Percentiles rank a stretch among this genome's conserved stretches.
phyloP scores from a whole-genome alignment of 2,888 invertebrate species.

The Caenorhabditis afra region DNA sequence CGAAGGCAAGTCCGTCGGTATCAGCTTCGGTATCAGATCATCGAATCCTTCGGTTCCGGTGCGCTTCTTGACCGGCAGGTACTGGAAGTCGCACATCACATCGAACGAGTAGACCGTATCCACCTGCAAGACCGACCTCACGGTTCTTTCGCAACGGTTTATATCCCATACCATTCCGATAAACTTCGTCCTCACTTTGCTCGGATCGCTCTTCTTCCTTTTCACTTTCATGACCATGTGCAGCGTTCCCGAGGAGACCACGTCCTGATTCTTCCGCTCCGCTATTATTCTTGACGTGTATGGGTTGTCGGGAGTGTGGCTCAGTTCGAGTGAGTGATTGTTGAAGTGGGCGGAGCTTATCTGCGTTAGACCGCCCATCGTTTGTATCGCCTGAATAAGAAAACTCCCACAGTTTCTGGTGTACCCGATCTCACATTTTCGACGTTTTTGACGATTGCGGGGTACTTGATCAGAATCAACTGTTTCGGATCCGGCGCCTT shows the following conservation, averaged over 20 bases:
- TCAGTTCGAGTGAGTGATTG: slow-evolving; percentile 68
- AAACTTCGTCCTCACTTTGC: slow-evolving; percentile 48
- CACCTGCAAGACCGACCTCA: slow-evolving; percentile 63
- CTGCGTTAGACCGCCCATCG: slow-evolving; percentile 75
- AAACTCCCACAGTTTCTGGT: too few relatives aligned
- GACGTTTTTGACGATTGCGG: slow-evolving; percentile 76
- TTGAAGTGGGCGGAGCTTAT: slow-evolving; percentile 68
- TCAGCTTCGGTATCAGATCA: slow-evolving; percentile 67
- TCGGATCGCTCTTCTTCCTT: slow-evolving; percentile 65
- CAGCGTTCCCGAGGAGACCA: slow-evolving; percentile 72
- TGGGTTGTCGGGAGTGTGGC: slow-evolving; percentile 74
- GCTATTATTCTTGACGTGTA: slow-evolving; percentile 80
- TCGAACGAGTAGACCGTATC: slow-evolving; percentile 74
- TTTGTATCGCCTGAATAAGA: slow-evolving; percentile 71
- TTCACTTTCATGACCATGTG: slow-evolving; percentile 72
- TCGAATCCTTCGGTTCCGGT: slow-evolving; percentile 46
- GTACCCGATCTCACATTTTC: slow-evolving; percentile 63
- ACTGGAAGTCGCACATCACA: slow-evolving; percentile 91
- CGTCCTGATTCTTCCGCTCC: slow-evolving; percentile 66
- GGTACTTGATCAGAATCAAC: slow-evolving; percentile 76
- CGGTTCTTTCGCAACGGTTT: not conserved
- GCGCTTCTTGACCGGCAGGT: slow-evolving; percentile 85
- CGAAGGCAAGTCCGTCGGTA: slow-evolving; percentile 70
- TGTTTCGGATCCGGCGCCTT: slow-evolving; percentile 44
- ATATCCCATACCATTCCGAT: slow-evolving; percentile 65